Percentiles rank a stretch among this genome's conserved stretches.
Conservation (phyloP, 1,140 invertebrate species). For the Conopomorpha cramerella region DNA sequence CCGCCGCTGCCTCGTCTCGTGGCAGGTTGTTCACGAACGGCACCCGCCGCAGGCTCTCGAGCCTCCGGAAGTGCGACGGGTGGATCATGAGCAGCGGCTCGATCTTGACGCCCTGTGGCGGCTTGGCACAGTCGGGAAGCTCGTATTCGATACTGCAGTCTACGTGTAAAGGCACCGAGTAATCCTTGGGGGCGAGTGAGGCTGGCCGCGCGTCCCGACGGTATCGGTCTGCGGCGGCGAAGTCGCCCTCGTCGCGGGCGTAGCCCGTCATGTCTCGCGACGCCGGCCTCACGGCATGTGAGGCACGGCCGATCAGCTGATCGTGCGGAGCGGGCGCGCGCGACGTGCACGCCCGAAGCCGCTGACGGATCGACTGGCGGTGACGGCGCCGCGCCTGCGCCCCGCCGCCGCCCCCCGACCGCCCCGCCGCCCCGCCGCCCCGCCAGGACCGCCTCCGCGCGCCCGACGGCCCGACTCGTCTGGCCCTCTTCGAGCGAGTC, state of each 20-base stretch:
- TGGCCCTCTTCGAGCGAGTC: not conserved
- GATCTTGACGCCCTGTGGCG: conserved; percentile 73
- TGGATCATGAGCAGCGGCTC: conserved; percentile 83
- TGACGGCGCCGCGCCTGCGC: too few relatives aligned
- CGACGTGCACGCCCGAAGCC: conserved; percentile 35
- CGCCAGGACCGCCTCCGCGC: too few relatives aligned
- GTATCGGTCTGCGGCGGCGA: conserved; percentile 37
- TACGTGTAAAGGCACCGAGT: conserved; percentile 77
- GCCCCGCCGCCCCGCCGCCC: conserved; percentile 1
- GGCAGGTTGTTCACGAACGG: conserved; percentile 66
- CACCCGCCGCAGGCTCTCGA: conserved; percentile 74
- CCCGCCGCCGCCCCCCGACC: conserved; percentile 3
- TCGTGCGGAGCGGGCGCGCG: conserved; percentile 25
- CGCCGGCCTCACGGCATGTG: conserved; percentile 47
- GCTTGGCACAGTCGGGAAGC: conserved; percentile 79
- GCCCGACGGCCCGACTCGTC: not conserved
- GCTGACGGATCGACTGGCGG: too few relatives aligned
- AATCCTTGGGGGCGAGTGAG: conserved; percentile 67
- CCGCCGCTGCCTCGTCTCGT: conserved; percentile 18
- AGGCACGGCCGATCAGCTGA: conserved; percentile 47
- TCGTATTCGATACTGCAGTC: conserved; percentile 86
- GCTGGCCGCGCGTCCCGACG: conserved; percentile 32
- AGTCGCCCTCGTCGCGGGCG: conserved; percentile 48
- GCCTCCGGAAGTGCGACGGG: conserved; percentile 82
- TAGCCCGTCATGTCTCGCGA: conserved; percentile 49